Percentiles rank a stretch among this genome's conserved stretches.
phyloP scores from a whole-genome alignment of 1,140 invertebrate genomes.

The Anastatus disparis region DNA sequence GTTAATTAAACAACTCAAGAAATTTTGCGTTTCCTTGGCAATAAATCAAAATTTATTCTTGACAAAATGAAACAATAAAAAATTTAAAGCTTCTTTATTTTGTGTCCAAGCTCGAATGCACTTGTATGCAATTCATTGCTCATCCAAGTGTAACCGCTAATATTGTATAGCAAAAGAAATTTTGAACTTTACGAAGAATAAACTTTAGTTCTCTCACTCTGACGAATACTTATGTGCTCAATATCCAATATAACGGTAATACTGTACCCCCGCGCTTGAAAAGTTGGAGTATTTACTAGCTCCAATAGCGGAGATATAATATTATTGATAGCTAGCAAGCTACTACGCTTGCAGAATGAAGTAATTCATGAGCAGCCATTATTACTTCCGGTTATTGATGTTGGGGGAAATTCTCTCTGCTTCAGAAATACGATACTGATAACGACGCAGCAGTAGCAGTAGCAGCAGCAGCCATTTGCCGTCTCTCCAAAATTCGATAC shows the following conservation, averaged over 20 bases:
- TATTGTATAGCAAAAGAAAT: too few relatives aligned
- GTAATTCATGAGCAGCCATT: slow-evolving; percentile 36
- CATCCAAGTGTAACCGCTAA: too few relatives aligned
- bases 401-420: slow-evolving; percentile 24
- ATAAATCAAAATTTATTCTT: background rate
- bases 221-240: background rate
- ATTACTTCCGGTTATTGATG: slow-evolving; percentile 40
- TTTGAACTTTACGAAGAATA: too few relatives aligned
- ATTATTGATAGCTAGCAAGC: slow-evolving; percentile 29
- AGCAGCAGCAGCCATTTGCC: background rate
- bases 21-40: too few relatives aligned
- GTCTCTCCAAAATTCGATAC: slow-evolving; percentile 35
- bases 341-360: slow-evolving; percentile 31
- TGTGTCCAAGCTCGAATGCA: background rate
- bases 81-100: too few relatives aligned
- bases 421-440: slow-evolving; percentile 36
- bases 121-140: too few relatives aligned
- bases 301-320: slow-evolving; percentile 8
- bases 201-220: too few relatives aligned
- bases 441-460: slow-evolving; percentile 33
- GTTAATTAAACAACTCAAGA: too few relatives aligned
- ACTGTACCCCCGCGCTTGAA: background rate
- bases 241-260: background rate
- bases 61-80: background rate
- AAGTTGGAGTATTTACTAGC: slow-evolving; percentile 14